phyloP scores from a whole-genome alignment of 1,140 invertebrate species.

The Ips typographus region DNA sequence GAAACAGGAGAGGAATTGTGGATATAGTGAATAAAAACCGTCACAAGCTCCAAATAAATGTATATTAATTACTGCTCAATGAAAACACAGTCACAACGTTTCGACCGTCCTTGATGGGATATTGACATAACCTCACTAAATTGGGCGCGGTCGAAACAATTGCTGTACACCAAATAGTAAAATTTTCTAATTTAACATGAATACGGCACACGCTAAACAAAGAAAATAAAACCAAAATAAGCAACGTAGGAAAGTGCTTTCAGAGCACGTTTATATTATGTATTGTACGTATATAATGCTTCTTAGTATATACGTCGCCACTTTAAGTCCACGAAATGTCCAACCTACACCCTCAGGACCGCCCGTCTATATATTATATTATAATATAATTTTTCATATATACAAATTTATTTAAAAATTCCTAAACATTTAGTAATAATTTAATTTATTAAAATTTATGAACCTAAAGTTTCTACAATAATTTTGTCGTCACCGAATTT shows the following conservation, averaged over 20 bases:
- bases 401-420: constrained; percentile 56
- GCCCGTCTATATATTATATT: constrained; percentile 47
- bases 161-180: constrained; percentile 56
- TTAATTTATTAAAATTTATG: constrained; percentile 49
- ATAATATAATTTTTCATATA: constrained; percentile 54
- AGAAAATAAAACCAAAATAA: constrained; percentile 41
- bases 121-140: neutral
- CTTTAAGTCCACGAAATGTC: constrained; percentile 40
- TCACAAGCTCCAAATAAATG: constrained; percentile 52
- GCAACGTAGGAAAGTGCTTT: constrained; percentile 51
- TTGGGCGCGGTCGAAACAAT: constrained; percentile 49
- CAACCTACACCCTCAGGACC: constrained; percentile 13
- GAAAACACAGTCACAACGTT: constrained; percentile 55
- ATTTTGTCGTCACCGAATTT: constrained; percentile 52
- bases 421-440: constrained; percentile 51
- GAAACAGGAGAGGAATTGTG: too few species aligned
- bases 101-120: constrained; percentile 40
- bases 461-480: constrained; percentile 52
- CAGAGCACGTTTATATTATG: constrained; percentile 46
- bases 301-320: constrained; percentile 53
- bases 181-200: constrained; percentile 56
- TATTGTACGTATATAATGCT: constrained; percentile 52
- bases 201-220: constrained; percentile 55
- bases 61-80: constrained; percentile 56
- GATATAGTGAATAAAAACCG: too few species aligned